Base-by-base conservation (phyloP, 2,888 invertebrate genomes). In the Arrhopalites spinosus region DNA sequence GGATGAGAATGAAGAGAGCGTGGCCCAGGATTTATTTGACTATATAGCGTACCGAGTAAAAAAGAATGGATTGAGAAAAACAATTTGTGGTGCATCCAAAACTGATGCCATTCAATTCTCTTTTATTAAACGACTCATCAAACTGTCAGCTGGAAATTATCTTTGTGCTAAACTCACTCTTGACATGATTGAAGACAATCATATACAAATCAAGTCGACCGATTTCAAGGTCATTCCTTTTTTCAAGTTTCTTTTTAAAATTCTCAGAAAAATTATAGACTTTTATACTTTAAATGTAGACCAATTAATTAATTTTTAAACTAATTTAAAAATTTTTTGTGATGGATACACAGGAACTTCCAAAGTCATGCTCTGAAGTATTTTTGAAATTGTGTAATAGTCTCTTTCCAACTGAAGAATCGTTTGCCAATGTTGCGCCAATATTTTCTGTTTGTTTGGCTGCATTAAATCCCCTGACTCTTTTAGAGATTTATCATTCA, bases 381-480 rank as follows among this genome's bases (percentile, higher is more conserved):
- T 97, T 95, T 86, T 87, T 95, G 78, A 87, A 97, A 53, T 93
- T 94, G 86, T 96, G 97, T 86, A 97, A 96, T 87, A 87, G 96
- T 74, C 90, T 86, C 79, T 98, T 97, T 85, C 95, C 95, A 7
- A 96, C 95, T 0, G 90, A 92, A 0, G 90, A 93, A 66, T 94
- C 95, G 0, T 98, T 95, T 85, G 95, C 96, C 83, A 94, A 93
- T 85, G 92, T 94, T 2, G 91, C 93, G 2, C 92, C 94, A 73
- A 93, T 98, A 75, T 87, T 98, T 15, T 93, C 94, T 83, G 93
- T 96, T 0, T 95, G 96, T 84, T 87, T 98, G 76, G 93, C 98
- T 3, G 94, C 96, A 0, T 87, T 98, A 13, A 94, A 94, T 86
- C 97, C 98, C 0, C 86, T 98, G 43, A 96, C 94, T 0, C 87